phyloP scores from a whole-genome alignment of 1,140 invertebrate species.

The Cyclina sinensis region DNA sequence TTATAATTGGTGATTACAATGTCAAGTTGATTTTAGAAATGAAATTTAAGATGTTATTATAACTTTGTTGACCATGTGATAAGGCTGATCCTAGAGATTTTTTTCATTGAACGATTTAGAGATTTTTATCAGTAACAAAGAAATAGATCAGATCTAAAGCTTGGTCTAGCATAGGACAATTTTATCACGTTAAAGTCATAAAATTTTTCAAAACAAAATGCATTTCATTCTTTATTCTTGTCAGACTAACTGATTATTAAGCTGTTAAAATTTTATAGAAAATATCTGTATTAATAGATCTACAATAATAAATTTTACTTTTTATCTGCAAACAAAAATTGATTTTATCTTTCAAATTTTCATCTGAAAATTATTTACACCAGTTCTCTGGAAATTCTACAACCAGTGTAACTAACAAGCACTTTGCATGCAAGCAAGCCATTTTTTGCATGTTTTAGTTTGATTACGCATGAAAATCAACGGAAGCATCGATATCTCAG shows the following conservation, averaged over 20 bases:
- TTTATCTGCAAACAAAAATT: background rate
- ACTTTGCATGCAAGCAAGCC: background rate
- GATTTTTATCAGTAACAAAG: background rate
- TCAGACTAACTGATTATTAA: too few relatives aligned
- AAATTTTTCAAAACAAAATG: too few relatives aligned
- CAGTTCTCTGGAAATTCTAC: background rate
- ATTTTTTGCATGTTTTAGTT: conserved; percentile 11
- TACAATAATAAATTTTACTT: too few relatives aligned
- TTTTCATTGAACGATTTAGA: background rate
- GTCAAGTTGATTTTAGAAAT: conserved; percentile 5
- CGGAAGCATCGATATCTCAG: background rate
- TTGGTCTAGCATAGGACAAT: too few relatives aligned
- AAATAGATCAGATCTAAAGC: too few relatives aligned
- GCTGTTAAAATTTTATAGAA: too few relatives aligned
- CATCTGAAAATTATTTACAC: conserved; percentile 2
- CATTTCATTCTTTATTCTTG: too few relatives aligned
- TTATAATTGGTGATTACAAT: conserved; percentile 32
- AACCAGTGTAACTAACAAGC: background rate
- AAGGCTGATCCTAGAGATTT: background rate
- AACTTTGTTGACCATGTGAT: background rate
- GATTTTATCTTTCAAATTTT: background rate
- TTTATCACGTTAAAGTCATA: too few relatives aligned
- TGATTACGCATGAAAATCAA: conserved; percentile 34
- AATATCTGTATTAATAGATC: too few relatives aligned
- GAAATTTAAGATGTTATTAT: conserved; percentile 24